phyloP scores from a whole-genome alignment of 2,888 invertebrate species.

The Tenthredo distinguenda region DNA sequence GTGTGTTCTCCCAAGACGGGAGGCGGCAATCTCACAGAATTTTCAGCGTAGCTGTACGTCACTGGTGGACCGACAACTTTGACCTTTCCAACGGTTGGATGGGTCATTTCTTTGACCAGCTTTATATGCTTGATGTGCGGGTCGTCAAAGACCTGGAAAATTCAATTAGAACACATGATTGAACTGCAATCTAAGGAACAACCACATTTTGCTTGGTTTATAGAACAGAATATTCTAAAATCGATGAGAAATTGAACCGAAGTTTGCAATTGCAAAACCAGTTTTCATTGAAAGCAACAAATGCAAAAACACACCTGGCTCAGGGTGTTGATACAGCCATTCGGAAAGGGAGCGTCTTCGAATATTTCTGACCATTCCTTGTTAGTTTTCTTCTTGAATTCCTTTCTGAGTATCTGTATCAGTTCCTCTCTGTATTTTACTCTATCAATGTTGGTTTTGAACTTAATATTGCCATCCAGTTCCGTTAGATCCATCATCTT shows the following conservation, averaged over 20 bases:
- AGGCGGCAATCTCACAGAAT: slow-evolving; percentile 87
- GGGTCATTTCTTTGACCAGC: slow-evolving; percentile 86
- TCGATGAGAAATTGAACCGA: slow-evolving; percentile 23
- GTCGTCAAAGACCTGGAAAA: slow-evolving; percentile 88
- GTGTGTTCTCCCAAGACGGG: slow-evolving; percentile 95
- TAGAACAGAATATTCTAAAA: neutral
- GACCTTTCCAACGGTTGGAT: slow-evolving; percentile 85
- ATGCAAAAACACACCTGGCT: slow-evolving; percentile 80
- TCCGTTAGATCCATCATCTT: slow-evolving; percentile 82
- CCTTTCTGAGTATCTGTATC: slow-evolving; percentile 82
- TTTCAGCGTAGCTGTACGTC: slow-evolving; percentile 86
- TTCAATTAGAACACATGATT: slow-evolving; percentile 42
- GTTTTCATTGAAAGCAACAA: neutral
- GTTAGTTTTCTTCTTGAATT: slow-evolving; percentile 84
- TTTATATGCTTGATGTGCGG: slow-evolving; percentile 88
- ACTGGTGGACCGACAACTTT: slow-evolving; percentile 94
- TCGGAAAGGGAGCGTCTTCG: slow-evolving; percentile 89
- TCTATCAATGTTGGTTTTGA: slow-evolving; percentile 85
- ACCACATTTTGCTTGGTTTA: neutral
- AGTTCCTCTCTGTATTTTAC: slow-evolving; percentile 88
- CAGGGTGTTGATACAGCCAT: slow-evolving; percentile 94
- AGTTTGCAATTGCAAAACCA: slow-evolving; percentile 12
- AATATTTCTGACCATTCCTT: slow-evolving; percentile 88
- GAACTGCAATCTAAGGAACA: slow-evolving; percentile 2
- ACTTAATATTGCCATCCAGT: slow-evolving; percentile 84